A percentile compares a stretch with the other conserved stretches of the same genome.
phyloP scores from a whole-genome alignment of 2,113 vertebrate species.

The Ictidomys tridecemlineatus region DNA sequence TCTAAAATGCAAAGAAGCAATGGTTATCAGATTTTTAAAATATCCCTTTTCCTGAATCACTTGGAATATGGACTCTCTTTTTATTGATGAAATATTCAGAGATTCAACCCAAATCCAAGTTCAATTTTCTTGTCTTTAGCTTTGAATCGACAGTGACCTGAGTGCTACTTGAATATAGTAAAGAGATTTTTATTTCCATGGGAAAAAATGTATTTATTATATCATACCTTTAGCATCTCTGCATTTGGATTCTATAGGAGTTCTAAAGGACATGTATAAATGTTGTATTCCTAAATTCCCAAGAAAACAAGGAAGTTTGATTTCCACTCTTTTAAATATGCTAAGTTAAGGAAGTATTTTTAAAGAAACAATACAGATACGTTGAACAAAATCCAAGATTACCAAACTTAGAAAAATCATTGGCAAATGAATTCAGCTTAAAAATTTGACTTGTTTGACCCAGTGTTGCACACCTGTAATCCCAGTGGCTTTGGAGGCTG shows the following conservation, averaged over 20 bases:
- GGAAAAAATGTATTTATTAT: no score
- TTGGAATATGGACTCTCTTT: not conserved
- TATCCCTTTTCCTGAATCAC: not conserved
- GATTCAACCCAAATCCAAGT: no score
- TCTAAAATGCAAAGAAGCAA: not conserved
- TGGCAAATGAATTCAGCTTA: not conserved
- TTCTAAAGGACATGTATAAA: not conserved
- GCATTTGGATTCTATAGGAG: not conserved
- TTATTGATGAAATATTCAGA: no score
- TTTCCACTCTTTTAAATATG: not conserved
- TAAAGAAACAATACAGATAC: not conserved
- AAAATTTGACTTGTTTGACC: not conserved
- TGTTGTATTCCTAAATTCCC: not conserved
- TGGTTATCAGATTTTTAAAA: not conserved
- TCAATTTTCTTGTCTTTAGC: no score
- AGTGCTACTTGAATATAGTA: no score
- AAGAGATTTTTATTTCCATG: no score
- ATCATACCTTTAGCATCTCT: not conserved
- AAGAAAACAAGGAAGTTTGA: not conserved
- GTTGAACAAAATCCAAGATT: not conserved
- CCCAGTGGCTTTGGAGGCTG: no score
- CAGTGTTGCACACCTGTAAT: no score
- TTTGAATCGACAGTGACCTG: no score
- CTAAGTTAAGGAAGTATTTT: not conserved
- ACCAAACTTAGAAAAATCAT: not conserved